These are phyloP conservation scores for Neomonachus schauinslandi DNA, from an alignment of 2,113 vertebrate species.

Conservation along the genomic window DNA sequence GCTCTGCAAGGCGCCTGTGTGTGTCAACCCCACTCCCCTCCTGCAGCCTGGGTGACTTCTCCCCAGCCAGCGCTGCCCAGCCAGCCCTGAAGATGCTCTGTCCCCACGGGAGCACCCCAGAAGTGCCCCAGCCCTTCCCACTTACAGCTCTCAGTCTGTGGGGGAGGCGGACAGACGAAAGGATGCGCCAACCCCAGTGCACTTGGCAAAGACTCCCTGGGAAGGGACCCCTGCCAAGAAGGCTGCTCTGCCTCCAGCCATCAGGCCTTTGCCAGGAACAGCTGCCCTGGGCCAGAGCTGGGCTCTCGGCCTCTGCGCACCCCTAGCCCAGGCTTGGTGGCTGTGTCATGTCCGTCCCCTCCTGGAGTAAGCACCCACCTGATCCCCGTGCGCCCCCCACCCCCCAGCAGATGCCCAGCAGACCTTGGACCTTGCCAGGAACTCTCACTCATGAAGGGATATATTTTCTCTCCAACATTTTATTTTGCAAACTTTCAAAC, in stretches of 20 bases:
- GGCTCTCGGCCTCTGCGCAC: not conserved
- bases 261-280: not conserved
- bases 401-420: not conserved
- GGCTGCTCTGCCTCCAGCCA: not conserved
- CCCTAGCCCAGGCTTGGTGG: not conserved
- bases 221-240: too few species aligned
- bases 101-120: rapidly evolving
- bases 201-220: not conserved
- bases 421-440: not conserved
- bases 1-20: not conserved
- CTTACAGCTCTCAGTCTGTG: not conserved
- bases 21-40: not conserved
- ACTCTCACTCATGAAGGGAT: too few species aligned
- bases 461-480: not conserved
- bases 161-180: too few species aligned
- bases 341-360: not conserved
- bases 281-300: not conserved
- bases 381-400: not conserved
- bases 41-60: not conserved
- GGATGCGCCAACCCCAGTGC: not conserved
- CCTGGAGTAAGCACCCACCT: not conserved
- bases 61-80: not conserved
- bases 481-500: not conserved
- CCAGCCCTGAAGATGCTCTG: not conserved
- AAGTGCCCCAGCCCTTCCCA: not conserved